Conservation (phyloP, 2,113 vertebrate species). For the Paedocypris sp. region DNA sequence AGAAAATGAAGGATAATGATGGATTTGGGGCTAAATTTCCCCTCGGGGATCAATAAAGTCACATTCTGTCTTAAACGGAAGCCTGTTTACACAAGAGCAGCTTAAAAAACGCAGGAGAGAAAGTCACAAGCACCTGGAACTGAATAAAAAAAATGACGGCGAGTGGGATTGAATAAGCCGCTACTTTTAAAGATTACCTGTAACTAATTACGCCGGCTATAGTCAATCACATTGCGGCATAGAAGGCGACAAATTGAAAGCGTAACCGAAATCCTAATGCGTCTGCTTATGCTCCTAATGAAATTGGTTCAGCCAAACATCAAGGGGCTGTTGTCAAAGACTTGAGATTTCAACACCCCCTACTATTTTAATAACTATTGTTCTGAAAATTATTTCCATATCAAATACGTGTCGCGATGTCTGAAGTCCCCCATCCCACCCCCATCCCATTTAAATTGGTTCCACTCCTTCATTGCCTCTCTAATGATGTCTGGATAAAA, state of each 20-base stretch:
- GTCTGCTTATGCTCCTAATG: slow-evolving; percentile 54
- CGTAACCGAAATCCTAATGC: slow-evolving; percentile 47
- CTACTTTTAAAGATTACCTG: slow-evolving; percentile 48
- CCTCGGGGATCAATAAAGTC: background rate
- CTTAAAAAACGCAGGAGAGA: background rate
- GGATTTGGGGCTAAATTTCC: background rate
- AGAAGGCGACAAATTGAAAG: slow-evolving; percentile 62
- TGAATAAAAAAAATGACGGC: too few relatives aligned
- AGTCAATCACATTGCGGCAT: slow-evolving; percentile 57
- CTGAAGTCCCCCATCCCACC: background rate
- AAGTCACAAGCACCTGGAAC: background rate
- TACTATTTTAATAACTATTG: slow-evolving; percentile 48
- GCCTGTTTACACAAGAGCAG: background rate
- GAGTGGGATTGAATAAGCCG: too few relatives aligned
- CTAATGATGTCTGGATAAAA: slow-evolving; percentile 23
- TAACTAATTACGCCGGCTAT: slow-evolving; percentile 56
- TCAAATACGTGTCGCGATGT: slow-evolving; percentile 33
- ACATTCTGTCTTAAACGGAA: background rate
- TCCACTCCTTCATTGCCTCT: slow-evolving; percentile 21
- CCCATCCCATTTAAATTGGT: slow-evolving; percentile 32
- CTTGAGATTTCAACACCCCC: slow-evolving; percentile 25
- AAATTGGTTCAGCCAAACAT: slow-evolving; percentile 56
- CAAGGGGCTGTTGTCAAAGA: slow-evolving; percentile 43
- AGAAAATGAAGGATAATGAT: background rate
- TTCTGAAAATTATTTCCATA: slow-evolving; percentile 49